A percentile compares a stretch with the other conserved stretches of the same genome.
phyloP scores from a whole-genome alignment of 2,797 vertebrate species.

The Oryzias sinensis region DNA sequence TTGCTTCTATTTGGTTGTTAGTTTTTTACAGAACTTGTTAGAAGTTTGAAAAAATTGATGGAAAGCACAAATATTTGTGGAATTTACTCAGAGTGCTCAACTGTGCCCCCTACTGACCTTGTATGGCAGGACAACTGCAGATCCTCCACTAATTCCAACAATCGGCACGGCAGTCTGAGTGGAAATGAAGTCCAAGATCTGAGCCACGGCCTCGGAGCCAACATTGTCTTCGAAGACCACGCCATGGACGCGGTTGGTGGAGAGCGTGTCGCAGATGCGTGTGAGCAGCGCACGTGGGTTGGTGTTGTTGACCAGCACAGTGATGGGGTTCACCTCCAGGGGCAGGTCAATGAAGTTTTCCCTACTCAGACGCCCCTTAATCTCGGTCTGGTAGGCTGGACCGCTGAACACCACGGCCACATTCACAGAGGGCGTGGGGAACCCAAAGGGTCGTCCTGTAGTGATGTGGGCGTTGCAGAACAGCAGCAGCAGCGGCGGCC shows the following conservation, averaged over 20 bases:
- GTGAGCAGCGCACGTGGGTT: conserved; percentile 93
- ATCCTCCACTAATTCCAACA: conserved; percentile 94
- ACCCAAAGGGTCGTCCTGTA: conserved; percentile 70
- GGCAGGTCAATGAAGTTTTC: conserved; percentile 96
- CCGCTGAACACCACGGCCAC: conserved; percentile 95
- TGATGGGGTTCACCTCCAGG: conserved; percentile 92
- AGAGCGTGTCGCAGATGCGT: conserved; percentile 89
- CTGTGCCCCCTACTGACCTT: conserved; percentile 82
- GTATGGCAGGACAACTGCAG: conserved; percentile 89
- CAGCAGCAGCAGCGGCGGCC: conserved; percentile 69
- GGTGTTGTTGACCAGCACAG: conserved; percentile 91
- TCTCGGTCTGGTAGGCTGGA: conserved; percentile 84
- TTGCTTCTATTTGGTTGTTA: no score
- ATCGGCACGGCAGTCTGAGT: conserved; percentile 92
- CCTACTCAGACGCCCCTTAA: conserved; percentile 85
- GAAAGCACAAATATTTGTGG: no score
- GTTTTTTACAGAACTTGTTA: no score
- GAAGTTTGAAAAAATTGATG: no score
- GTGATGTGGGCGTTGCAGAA: conserved; percentile 57
- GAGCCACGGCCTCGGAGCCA: conserved; percentile 92
- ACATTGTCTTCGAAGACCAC: conserved; percentile 95
- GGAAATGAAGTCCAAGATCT: conserved; percentile 96
- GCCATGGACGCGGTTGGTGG: conserved; percentile 87
- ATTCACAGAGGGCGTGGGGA: conserved; percentile 81
- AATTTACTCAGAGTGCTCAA: neutral